Evolutionary conservation across 1,140 invertebrate genomes (phyloP), one percentile per base, ranked within the genome.

Genomic region (Nasonia vitripennis): DNA sequence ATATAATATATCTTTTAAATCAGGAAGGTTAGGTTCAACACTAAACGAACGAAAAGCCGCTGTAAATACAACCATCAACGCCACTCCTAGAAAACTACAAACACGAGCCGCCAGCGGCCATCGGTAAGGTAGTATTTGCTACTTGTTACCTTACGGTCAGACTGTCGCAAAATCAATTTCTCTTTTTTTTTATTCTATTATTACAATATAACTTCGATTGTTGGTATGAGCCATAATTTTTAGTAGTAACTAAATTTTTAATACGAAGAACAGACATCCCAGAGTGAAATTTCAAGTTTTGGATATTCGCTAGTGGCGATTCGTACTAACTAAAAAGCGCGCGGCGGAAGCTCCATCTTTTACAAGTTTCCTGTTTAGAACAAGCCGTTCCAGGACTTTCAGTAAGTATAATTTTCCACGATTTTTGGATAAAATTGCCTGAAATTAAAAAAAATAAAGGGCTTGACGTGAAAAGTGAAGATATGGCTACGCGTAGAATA

Each of bases 341-440:
- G 81, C 81, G 23, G 27, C 74, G 81, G 85, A 86, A 83, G 75
- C 67, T 75, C 85, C 55, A 68, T 85, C 81, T 83, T 78, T 83
- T 89, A 88, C 85, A 62, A 75, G 71, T 85, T 87, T 88, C 83
- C 85, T 83, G 81, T 83, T 80, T 71, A 67, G 85, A 68, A 84
- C 85, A 71, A 51, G 75, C 41, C 82, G 67, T 81, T 62, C 82
- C n/a, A 74, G 31, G 78, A 77, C 34, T 62, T 79, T 37, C 74
- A 86, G 80, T 87, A 70, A 20, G 84, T 87, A 78, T 20, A 0
- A 48, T 73, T 88, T 88, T 87, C 14, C 20, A 81, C 31, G 73
- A 87, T 89, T 87, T 88, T 87, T 79, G 17, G 27, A 11, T 23
- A 4, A n/a, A 84, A 89, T 80, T 83, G n/a, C 41, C 20, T 0